These are phyloP conservation scores for Monodelphis domestica DNA, from an alignment of 2,797 vertebrate species.

Conservation along the genomic window DNA sequence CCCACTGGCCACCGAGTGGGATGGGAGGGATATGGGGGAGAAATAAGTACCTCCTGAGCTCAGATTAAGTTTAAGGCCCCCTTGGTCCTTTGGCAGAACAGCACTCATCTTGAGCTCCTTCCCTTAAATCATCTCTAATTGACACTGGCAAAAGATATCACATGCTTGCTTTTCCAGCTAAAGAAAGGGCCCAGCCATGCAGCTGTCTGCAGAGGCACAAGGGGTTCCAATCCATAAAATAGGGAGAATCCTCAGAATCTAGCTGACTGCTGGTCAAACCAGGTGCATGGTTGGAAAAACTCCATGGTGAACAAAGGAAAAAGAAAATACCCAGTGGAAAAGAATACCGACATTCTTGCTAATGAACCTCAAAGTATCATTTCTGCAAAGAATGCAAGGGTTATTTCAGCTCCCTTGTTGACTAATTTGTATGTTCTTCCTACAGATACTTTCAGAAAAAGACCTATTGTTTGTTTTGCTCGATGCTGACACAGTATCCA, in stretches of 20 bases:
- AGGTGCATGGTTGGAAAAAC: slow-evolving; percentile 79
- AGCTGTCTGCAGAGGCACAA: slow-evolving; percentile 71
- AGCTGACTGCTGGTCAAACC: slow-evolving; percentile 78
- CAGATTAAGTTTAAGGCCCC: not conserved
- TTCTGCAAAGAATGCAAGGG: slow-evolving; percentile 78
- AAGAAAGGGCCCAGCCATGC: slow-evolving; percentile 69
- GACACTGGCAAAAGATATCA: slow-evolving; percentile 65
- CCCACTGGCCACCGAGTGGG: not conserved
- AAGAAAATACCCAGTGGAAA: slow-evolving; percentile 41
- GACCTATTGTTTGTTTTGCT: slow-evolving; percentile 81
- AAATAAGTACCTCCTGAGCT: not conserved
- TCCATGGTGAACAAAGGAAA: slow-evolving; percentile 69
- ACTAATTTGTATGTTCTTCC: slow-evolving; percentile 84
- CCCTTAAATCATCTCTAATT: slow-evolving; percentile 9
- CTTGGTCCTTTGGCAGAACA: not conserved
- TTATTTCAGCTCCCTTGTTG: slow-evolving; percentile 82
- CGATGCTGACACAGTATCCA: slow-evolving; percentile 77
- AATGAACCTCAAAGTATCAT: slow-evolving; percentile 71
- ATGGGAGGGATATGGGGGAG: too few relatives aligned
- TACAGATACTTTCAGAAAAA: slow-evolving; percentile 84
- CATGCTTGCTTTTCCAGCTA: slow-evolving; percentile 72
- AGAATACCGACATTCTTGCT: slow-evolving; percentile 79
- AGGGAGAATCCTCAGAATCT: slow-evolving; percentile 66
- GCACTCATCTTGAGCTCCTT: not conserved
- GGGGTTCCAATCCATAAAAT: slow-evolving; percentile 55